Base-by-base conservation (phyloP, 2,113 vertebrate genomes). In the Myrmophylax atrothorax region DNA sequence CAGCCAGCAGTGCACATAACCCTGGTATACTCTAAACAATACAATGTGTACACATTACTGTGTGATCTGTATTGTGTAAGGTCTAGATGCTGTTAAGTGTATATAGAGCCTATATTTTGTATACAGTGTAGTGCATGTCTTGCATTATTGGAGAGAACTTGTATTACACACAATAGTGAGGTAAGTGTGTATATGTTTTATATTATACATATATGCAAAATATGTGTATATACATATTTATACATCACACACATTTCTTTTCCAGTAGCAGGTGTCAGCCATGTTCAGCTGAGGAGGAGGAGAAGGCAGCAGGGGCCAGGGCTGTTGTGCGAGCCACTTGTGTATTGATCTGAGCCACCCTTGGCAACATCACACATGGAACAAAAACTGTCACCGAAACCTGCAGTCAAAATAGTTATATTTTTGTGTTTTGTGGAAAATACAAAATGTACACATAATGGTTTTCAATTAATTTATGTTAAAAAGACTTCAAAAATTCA, bases 361-460 rank as follows among this genome's bases (percentile, higher is more conserved):
- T 2, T 4, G 24, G 76, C 49, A 49, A n/a, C 12, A 4, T 23
- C 53, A n/a, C 20, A 18, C 7, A 9, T 1, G 15, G 16, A 62
- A 35, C 29, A 84, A 59, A 74, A 72, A 18, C 20, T 42, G 38
- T 49, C 60, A 38, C 73, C 28, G 19, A 47, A 25, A 75, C 17
- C 60, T 72, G 44, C 77, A 49, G 37, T 52, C 73, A 84, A 95
- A 95, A 91, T 53, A 77, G 19, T 12, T 63, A 33, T 95, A 97
- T 97, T 98, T 98, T 97, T 94, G 78, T 82, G 38, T 52, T 98
- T 96, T 95, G 93, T 98, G 98, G 97, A 99, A 99, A 98, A 99
- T 98, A 98, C 96, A 98, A 98, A 98, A 99, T 88, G 93, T 98
- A 98, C 98, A 98, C 96, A 97, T 91, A 84, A 92, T 85, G 90